phyloP scores from a whole-genome alignment of 2,888 invertebrate genomes.

The Cacoxenus indagator region DNA sequence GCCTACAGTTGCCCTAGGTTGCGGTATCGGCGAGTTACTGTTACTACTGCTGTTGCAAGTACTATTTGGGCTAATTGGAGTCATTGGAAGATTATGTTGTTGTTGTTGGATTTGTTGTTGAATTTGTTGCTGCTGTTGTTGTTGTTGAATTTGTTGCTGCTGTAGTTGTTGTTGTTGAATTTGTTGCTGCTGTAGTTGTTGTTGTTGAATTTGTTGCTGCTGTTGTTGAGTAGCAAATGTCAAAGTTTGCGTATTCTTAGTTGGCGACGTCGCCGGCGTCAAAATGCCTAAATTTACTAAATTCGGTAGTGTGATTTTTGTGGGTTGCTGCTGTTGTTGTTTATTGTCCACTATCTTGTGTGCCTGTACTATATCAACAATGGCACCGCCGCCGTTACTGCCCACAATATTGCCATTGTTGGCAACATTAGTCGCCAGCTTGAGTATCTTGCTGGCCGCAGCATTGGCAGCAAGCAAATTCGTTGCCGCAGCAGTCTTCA shows the following conservation, averaged over 20 bases:
- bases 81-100: constrained; percentile 67
- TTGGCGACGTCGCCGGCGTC: constrained; percentile 73
- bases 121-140: constrained; percentile 37
- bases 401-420: constrained; percentile 51
- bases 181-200: constrained; percentile 43
- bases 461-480: constrained; percentile 69
- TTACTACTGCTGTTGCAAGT: constrained; percentile 58
- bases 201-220: constrained; percentile 54
- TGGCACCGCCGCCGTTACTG: constrained; percentile 27
- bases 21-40: constrained; percentile 57
- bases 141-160: constrained; percentile 38
- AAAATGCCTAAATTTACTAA: constrained; percentile 72
- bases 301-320: constrained; percentile 69
- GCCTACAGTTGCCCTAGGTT: constrained; percentile 48
- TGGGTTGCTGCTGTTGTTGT: constrained; percentile 42
- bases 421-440: constrained; percentile 67
- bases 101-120: constrained; percentile 38
- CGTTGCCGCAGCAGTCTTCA: constrained; percentile 55
- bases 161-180: constrained; percentile 34
- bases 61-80: constrained; percentile 69
- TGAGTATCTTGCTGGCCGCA: constrained; percentile 69
- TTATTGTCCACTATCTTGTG: constrained; percentile 48
- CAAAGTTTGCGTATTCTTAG: constrained; percentile 67
- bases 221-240: constrained; percentile 61
- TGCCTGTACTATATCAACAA: constrained; percentile 53